Percentiles rank a stretch among this genome's conserved stretches.
Conservation (phyloP, 1,140 invertebrate genomes). For the Lepidurus apus region DNA sequence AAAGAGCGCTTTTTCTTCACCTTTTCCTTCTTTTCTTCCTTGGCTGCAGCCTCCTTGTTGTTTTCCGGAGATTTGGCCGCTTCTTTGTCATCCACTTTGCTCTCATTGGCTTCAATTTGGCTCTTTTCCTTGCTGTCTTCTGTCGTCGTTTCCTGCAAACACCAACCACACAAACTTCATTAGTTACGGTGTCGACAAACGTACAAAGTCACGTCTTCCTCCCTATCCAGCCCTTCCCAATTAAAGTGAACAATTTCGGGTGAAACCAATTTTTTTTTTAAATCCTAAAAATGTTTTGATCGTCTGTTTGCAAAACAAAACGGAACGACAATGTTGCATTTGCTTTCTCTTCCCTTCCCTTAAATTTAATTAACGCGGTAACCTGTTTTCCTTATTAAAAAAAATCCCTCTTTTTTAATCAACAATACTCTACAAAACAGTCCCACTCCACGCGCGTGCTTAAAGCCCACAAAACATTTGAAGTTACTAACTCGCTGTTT, state of each 20-base stretch:
- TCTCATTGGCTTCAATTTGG: constrained; percentile 31
- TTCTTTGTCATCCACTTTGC: constrained; percentile 22
- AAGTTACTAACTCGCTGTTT: not conserved
- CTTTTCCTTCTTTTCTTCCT: constrained; percentile 39
- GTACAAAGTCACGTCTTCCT: not conserved
- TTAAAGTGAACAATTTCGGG: too few relatives aligned
- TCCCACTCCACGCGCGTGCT: not conserved
- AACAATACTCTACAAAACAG: not conserved
- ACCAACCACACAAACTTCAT: not conserved
- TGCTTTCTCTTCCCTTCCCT: too few relatives aligned
- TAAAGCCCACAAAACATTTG: not conserved
- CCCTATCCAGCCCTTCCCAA: too few relatives aligned
- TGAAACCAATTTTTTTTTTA: too few relatives aligned
- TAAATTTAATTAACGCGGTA: too few relatives aligned
- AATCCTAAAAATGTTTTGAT: not conserved
- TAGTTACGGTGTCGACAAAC: constrained; percentile 20
- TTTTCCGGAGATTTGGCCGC: constrained; percentile 23
- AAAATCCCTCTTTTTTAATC: too few relatives aligned
- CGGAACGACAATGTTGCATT: too few relatives aligned
- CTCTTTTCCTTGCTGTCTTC: constrained; percentile 31
- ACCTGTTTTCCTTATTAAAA: too few relatives aligned
- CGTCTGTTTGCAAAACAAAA: too few relatives aligned
- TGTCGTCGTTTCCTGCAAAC: constrained; percentile 25
- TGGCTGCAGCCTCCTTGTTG: constrained; percentile 20
- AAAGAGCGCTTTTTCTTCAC: constrained; percentile 40